Conservation (phyloP, 1,140 invertebrate species). For the Drosophila arawakana region DNA sequence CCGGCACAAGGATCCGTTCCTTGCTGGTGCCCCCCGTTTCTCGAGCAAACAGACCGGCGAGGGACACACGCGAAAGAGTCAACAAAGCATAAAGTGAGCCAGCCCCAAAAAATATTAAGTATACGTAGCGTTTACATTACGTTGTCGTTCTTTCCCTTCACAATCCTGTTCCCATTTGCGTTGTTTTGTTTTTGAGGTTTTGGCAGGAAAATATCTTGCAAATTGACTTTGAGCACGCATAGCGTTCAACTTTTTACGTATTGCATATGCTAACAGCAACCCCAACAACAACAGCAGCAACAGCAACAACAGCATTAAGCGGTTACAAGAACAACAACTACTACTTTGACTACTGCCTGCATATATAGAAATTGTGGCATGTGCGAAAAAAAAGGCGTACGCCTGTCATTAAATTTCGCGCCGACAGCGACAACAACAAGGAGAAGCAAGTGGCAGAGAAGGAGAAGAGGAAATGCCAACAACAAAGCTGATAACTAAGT, state of each 20-base stretch:
- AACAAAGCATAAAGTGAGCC: conserved; percentile 11
- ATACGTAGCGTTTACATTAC: conserved; percentile 56
- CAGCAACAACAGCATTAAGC: conserved; percentile 3
- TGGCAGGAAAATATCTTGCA: conserved; percentile 66
- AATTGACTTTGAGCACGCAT: conserved; percentile 76
- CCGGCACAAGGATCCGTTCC: conserved; percentile 34
- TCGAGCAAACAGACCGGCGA: conserved; percentile 1
- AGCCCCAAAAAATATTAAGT: conserved; percentile 58
- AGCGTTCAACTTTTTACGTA: conserved; percentile 50
- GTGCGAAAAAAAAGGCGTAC: conserved; percentile 72
- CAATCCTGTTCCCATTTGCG: too few relatives aligned
- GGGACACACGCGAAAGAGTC: conserved; percentile 31
- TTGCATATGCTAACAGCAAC: conserved; percentile 24
- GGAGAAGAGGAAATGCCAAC: conserved; percentile 45
- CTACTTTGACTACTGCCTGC: conserved; percentile 29
- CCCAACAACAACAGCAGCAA: conserved; percentile 12
- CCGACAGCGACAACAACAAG: conserved; percentile 38
- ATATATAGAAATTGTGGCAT: conserved; percentile 61
- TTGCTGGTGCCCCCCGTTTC: background rate
- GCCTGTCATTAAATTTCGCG: conserved; percentile 78
- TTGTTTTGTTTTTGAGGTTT: conserved; percentile 42
- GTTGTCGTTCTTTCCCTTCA: background rate
- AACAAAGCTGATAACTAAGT: conserved; percentile 66
- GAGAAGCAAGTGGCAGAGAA: conserved; percentile 17
- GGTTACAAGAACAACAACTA: conserved; percentile 27